A percentile compares a stretch with the other conserved stretches of the same genome.
Conservation (phyloP, 1,140 invertebrate species). For the Lucilia sericata region DNA sequence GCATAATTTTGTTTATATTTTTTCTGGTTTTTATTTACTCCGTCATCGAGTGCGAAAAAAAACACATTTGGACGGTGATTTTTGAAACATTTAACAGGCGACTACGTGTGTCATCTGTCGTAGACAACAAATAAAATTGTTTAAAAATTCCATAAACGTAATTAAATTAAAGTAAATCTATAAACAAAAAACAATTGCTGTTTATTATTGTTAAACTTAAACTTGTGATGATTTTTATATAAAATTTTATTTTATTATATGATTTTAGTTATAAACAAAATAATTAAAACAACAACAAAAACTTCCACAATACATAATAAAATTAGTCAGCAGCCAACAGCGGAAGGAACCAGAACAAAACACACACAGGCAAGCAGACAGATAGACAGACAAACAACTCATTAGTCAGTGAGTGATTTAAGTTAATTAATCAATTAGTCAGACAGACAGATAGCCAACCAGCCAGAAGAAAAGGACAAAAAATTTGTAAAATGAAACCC, state of each 20-base stretch:
- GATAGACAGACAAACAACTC: too few species aligned
- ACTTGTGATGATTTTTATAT: neutral
- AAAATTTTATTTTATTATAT: neutral
- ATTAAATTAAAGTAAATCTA: neutral
- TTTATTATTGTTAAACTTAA: neutral
- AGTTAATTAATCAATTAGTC: neutral
- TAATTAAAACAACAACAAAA: too few species aligned
- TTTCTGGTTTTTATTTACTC: neutral
- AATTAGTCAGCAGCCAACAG: neutral
- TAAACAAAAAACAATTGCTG: neutral
- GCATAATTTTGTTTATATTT: constrained; percentile 20
- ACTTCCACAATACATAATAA: neutral
- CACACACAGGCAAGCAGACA: neutral
- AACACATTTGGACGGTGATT: neutral
- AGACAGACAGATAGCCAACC: neutral
- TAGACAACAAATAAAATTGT: constrained; percentile 8
- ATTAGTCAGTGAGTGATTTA: neutral
- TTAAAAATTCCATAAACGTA: constrained; percentile 33
- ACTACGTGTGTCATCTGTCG: neutral
- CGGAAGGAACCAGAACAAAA: neutral
- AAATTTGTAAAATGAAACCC: constrained; percentile 26
- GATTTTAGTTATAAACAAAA: constrained; percentile 18
- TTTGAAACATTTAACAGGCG: neutral
- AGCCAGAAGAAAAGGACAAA: neutral
- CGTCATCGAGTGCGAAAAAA: neutral